phyloP scores from a whole-genome alignment of 2,888 invertebrate species.

The Drosophila mettleri region DNA sequence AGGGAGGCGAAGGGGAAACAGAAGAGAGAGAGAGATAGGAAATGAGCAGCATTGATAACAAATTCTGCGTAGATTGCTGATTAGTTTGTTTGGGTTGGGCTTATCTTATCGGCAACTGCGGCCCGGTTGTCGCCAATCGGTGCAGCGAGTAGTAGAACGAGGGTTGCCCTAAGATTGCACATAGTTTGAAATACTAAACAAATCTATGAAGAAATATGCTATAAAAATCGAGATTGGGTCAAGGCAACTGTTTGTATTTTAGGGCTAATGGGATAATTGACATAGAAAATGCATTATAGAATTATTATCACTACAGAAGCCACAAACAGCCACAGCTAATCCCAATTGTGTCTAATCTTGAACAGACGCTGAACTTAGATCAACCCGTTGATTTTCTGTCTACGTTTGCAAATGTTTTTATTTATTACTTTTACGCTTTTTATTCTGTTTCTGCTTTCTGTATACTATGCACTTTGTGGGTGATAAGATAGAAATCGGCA shows the following conservation, averaged over 20 bases:
- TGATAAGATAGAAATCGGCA: conserved; percentile 35
- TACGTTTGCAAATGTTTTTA: not conserved
- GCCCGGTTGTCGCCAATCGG: conserved; percentile 48
- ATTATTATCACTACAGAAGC: not conserved
- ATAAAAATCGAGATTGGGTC: conserved; percentile 24
- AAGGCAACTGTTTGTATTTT: conserved; percentile 19
- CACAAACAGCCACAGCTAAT: too few species aligned
- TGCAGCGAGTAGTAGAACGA: conserved; percentile 38
- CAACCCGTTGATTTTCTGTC: conserved; percentile 16
- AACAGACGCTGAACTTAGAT: conserved; percentile 25
- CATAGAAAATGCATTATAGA: not conserved
- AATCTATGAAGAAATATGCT: not conserved
- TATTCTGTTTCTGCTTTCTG: conserved; percentile 12
- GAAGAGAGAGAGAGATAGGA: not conserved
- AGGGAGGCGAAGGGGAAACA: too few species aligned
- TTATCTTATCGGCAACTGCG: conserved; percentile 69
- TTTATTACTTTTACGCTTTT: not conserved
- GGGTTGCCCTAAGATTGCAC: conserved; percentile 22
- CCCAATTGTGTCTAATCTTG: conserved; percentile 6
- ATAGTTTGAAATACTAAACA: conserved; percentile 1
- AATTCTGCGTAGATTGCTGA: conserved; percentile 67
- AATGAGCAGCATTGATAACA: conserved; percentile 7
- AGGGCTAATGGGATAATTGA: not conserved
- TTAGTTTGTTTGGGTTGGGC: conserved; percentile 65
- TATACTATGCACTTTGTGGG: conserved; percentile 1